Conservation (phyloP, 2,113 vertebrate genomes). For the Cyanoderma ruficeps region DNA sequence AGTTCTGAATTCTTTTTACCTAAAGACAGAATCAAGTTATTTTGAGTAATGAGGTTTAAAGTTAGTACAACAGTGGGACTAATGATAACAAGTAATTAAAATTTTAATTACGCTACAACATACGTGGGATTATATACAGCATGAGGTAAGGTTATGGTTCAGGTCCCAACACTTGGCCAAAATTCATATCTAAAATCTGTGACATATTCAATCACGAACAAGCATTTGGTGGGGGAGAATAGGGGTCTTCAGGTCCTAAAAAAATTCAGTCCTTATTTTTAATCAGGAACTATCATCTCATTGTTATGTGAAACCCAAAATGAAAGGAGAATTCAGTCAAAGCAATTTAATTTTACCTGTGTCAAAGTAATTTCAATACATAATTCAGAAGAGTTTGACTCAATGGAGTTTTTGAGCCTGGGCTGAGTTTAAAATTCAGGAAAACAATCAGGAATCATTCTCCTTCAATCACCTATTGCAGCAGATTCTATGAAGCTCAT, state of each 20-base stretch:
- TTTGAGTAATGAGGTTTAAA: background rate
- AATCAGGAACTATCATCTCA: background rate
- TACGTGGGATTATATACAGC: background rate
- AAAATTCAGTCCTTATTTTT: background rate
- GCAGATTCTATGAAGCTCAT: background rate
- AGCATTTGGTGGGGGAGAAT: background rate
- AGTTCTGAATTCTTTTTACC: background rate
- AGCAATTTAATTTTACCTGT: background rate
- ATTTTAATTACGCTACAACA: background rate
- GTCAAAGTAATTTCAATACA: background rate
- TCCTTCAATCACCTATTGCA: background rate
- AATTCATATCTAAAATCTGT: background rate
- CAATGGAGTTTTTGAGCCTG: background rate
- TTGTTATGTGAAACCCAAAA: background rate
- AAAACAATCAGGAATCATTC: background rate
- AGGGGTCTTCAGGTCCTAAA: background rate
- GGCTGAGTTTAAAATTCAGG: background rate
- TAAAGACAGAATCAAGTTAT: background rate
- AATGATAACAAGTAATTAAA: background rate
- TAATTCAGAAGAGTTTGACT: background rate
- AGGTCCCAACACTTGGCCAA: background rate
- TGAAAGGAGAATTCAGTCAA: background rate
- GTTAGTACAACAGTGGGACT: background rate
- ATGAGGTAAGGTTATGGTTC: background rate
- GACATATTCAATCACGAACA: background rate